Conservation (phyloP, 1,140 invertebrate genomes). For the Antheraea mylitta region DNA sequence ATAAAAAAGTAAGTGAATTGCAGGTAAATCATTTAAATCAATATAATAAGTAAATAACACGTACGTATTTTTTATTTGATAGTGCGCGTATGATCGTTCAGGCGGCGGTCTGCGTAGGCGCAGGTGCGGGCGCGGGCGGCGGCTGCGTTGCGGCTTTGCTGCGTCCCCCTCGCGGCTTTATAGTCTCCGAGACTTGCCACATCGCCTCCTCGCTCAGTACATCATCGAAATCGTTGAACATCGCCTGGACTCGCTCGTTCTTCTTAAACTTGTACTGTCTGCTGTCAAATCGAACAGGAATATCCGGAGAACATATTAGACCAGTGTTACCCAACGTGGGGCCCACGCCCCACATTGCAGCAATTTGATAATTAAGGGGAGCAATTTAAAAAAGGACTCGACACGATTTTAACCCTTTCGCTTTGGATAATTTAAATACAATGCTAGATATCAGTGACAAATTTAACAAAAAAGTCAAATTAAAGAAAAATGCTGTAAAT, state of each 20-base stretch:
- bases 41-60: not conserved
- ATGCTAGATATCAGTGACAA: no score
- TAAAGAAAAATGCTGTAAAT: no score
- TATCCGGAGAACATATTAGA: not conserved
- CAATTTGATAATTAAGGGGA: no score
- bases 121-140: slow-evolving; percentile 26
- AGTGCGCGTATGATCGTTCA: not conserved
- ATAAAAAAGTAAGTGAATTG: no score
- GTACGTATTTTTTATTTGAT: not conserved
- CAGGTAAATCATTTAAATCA: no score
- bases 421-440: no score
- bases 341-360: no score
- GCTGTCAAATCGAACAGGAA: slow-evolving; percentile 22
- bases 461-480: no score
- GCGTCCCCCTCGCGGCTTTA: slow-evolving; percentile 91
- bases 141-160: slow-evolving; percentile 32
- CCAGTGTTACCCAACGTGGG: no score
- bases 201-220: slow-evolving; percentile 97
- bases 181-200: slow-evolving; percentile 98
- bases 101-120: slow-evolving; percentile 37
- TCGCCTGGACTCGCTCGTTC: slow-evolving; percentile 94
- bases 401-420: no score
- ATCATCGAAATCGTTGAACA: slow-evolving; percentile 98
- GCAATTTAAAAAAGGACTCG: no score
- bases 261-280: slow-evolving; percentile 92